Conservation (phyloP, 2,888 invertebrate genomes). For the Masnerella sp. region DNA sequence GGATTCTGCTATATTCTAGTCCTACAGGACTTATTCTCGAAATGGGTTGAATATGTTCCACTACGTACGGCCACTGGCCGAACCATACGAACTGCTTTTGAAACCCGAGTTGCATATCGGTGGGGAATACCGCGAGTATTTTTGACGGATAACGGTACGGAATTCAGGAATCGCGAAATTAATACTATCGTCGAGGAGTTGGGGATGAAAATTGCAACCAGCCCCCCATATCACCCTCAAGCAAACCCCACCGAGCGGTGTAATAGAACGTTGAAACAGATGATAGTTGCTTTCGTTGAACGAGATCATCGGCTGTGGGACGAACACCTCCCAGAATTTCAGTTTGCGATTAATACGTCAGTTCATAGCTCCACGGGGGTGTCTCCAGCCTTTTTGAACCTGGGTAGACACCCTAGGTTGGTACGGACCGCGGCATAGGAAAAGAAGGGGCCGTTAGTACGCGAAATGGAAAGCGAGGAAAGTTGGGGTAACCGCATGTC, state of each 20-base stretch:
- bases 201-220: conserved; percentile 1
- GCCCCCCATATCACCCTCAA: conserved; percentile 57
- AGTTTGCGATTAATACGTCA: conserved; percentile 60
- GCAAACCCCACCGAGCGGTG: conserved; percentile 56
- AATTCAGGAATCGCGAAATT: neutral
- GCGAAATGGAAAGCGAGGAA: too few relatives aligned
- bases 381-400: conserved; percentile 53
- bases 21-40: neutral
- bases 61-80: neutral
- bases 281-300: conserved; percentile 51
- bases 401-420: conserved; percentile 6
- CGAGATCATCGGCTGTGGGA: conserved; percentile 63
- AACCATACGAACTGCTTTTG: neutral
- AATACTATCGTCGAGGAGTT: neutral
- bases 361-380: conserved; percentile 42
- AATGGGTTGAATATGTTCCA: conserved; percentile 2
- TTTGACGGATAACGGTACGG: neutral
- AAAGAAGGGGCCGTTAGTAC: too few relatives aligned
- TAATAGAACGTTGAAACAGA: conserved; percentile 58
- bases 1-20: neutral
- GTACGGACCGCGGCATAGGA: too few relatives aligned
- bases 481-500: too few relatives aligned
- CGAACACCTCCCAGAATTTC: conserved; percentile 51
- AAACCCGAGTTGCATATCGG: neutral
- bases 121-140: neutral